phyloP scores from a whole-genome alignment of 2,113 vertebrate species.

The Malurus melanocephalus region DNA sequence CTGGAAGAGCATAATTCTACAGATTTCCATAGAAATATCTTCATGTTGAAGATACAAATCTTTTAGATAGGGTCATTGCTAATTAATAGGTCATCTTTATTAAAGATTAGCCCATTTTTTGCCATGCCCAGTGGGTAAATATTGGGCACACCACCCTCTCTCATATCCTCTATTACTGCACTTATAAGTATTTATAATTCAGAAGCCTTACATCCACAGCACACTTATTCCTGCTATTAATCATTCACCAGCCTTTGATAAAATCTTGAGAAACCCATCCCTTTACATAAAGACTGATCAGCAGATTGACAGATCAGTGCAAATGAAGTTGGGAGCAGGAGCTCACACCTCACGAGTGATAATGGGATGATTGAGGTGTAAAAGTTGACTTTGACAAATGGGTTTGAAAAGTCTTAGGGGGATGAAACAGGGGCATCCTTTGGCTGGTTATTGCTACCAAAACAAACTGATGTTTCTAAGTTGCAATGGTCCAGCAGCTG shows the following conservation, averaged over 20 bases:
- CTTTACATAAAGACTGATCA: neutral
- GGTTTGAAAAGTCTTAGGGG: neutral
- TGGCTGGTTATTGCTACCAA: neutral
- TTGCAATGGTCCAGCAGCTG: neutral
- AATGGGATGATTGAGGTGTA: neutral
- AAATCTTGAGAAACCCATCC: neutral
- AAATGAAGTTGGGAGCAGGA: neutral
- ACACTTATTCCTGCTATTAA: neutral
- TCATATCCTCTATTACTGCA: neutral
- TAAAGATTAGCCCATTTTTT: slow-evolving; percentile 11
- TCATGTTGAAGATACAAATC: neutral
- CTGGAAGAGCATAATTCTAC: neutral
- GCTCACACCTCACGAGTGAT: neutral
- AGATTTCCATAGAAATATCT: neutral
- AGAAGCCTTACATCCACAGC: neutral
- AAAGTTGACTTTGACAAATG: neutral
- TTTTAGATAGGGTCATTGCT: neutral
- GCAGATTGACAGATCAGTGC: neutral
- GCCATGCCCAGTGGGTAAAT: neutral
- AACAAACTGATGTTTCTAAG: neutral
- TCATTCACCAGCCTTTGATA: slow-evolving; percentile 15
- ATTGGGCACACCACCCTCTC: neutral
- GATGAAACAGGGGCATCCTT: neutral
- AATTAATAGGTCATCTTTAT: slow-evolving; percentile 1
- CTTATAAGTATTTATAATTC: slow-evolving; percentile 2